phyloP scores from a whole-genome alignment of 2,888 invertebrate genomes.

The Serrognathus titanus region DNA sequence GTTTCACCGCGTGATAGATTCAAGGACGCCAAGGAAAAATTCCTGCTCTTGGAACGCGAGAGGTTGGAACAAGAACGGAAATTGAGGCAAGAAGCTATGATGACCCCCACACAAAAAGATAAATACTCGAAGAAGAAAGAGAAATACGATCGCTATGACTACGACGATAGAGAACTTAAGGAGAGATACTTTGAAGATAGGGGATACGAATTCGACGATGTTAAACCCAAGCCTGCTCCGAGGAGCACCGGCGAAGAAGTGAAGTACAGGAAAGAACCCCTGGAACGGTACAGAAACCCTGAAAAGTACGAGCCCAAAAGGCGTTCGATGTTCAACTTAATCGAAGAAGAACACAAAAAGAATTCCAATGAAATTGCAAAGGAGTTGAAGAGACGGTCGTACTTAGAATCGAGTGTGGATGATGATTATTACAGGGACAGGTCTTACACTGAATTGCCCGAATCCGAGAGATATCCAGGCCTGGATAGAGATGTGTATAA shows the following conservation, averaged over 20 bases:
- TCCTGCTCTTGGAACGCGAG: constrained; percentile 73
- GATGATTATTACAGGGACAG: constrained; percentile 18
- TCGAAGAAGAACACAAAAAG: constrained; percentile 49
- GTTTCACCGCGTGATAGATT: constrained; percentile 74
- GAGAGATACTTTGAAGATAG: constrained; percentile 31
- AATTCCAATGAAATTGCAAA: constrained; percentile 51
- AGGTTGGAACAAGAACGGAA: constrained; percentile 44
- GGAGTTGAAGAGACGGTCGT: constrained; percentile 50
- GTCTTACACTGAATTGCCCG: constrained; percentile 52
- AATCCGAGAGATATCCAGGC: constrained; percentile 55
- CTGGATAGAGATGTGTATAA: constrained; percentile 47
- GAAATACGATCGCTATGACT: constrained; percentile 23
- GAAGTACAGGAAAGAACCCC: constrained; percentile 33
- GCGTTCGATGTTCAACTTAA: constrained; percentile 47
- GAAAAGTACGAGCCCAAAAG: constrained; percentile 46
- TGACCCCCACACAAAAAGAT: constrained; percentile 12
- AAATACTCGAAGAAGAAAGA: constrained; percentile 34
- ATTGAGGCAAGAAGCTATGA: constrained; percentile 16
- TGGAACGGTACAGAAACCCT: constrained; percentile 30
- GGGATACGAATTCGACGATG: constrained; percentile 14
- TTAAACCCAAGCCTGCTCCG: constrained; percentile 40
- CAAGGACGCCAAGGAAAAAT: constrained; percentile 84
- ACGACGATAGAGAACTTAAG: constrained; percentile 25
- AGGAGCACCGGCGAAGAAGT: constrained; percentile 35
- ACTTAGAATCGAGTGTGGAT: constrained; percentile 41